Base-by-base conservation (phyloP, 2,113 vertebrate species). In the Pelecanus crispus region DNA sequence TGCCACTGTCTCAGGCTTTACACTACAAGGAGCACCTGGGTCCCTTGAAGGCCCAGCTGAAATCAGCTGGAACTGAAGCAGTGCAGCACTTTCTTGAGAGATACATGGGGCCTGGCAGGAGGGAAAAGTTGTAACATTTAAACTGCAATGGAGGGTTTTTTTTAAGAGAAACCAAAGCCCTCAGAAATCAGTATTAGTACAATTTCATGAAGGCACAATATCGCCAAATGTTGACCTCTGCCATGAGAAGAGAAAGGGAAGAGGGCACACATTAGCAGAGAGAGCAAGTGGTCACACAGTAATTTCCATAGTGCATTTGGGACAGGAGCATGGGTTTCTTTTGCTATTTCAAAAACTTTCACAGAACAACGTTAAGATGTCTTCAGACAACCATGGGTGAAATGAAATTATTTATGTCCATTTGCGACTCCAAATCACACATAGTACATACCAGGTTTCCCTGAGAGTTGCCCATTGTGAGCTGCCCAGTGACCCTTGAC, bases 401-500 rank as follows among this genome's bases (percentile, higher is more conserved):
- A 86, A 52, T 25, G 8, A 40, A 93, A 22, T 38, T 21, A 50
- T 49, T 83, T 40, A 59, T 10, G 11, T 40, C 38, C 68, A 53
- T 22, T 12, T 70, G 32, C 10, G 2, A 47, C 53, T 92, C 59
- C 38, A 58, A 53, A 58, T 25, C 0, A 0, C 3, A 0, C 50
- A 45, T 2, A 82, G 71, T 58, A 97, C 98, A 32, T 97, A 99
- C 99, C 99, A 96, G 98, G 93, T 96, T 94, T 97, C 91, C 97
- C 81, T 97, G 97, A 97, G 94, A 97, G 95, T 74, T 98, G 97
- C 88, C 97, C 97, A 81, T 97, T 97, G 81, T 99, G 97, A 81
- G 98, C 97, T 29, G 97, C 97, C 97, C 98, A 98, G 90, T 96
- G 97, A 72, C 98, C 98, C 87, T 98, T 98, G 74, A 99, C 98